A percentile compares a stretch with the other conserved stretches of the same genome.
Conservation (phyloP, 2,797 vertebrate species). For the Iguana delicatissima region DNA sequence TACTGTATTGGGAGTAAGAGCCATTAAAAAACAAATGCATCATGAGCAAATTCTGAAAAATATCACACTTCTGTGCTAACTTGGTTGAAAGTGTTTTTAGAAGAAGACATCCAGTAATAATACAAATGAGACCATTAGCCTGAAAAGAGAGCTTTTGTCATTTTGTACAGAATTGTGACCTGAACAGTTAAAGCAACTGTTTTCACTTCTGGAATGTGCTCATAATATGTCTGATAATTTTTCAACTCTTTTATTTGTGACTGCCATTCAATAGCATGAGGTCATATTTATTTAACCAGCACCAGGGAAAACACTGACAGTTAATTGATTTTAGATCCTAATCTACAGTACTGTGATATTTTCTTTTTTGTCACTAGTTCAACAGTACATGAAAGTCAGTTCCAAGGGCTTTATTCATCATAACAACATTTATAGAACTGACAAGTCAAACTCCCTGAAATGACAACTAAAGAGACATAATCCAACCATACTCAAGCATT, state of each 20-base stretch:
- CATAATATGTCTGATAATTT: conserved; percentile 33
- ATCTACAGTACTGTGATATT: conserved; percentile 59
- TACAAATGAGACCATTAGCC: conserved; percentile 16
- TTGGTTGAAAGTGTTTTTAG: rapidly evolving
- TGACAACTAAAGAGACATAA: not conserved
- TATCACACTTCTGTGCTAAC: not conserved
- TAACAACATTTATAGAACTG: conserved; percentile 1
- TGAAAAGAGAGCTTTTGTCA: not conserved
- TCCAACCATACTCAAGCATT: not conserved
- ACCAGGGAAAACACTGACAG: conserved; percentile 27
- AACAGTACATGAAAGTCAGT: conserved; percentile 23
- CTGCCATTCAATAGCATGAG: conserved; percentile 9
- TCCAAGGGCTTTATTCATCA: conserved; percentile 26
- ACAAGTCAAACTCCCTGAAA: conserved; percentile 7
- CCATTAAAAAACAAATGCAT: not conserved
- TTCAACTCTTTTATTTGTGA: conserved; percentile 34
- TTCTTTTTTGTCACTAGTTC: conserved; percentile 60
- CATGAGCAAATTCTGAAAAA: not conserved
- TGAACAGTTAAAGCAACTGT: not conserved
- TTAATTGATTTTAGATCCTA: conserved; percentile 30
- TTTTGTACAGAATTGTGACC: not conserved
- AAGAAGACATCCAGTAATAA: conserved; percentile 20
- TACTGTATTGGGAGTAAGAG: not conserved
- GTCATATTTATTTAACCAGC: conserved; percentile 40
- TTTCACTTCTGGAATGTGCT: conserved; percentile 27